Evolutionary conservation across 2,888 invertebrate species (phyloP).

Genomic region (Calameuta idolon): DNA sequence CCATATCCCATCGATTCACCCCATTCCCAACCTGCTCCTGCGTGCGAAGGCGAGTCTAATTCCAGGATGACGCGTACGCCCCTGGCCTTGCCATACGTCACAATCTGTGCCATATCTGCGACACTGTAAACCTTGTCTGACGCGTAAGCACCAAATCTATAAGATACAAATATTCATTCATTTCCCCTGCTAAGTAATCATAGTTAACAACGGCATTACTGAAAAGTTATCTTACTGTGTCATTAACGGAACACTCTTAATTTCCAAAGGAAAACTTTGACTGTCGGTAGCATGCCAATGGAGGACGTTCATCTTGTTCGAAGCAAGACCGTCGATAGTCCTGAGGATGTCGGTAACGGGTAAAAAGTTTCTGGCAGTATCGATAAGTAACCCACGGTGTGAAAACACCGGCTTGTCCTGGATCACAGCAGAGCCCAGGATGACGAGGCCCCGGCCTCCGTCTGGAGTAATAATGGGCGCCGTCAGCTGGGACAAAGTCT

Average conservation of each 20-base stretch:
- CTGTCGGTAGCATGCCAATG: slow-evolving; percentile 95
- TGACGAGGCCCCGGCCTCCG: slow-evolving; percentile 70
- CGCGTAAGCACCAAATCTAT: slow-evolving; percentile 81
- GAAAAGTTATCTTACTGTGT: slow-evolving; percentile 37
- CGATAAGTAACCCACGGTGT: slow-evolving; percentile 89
- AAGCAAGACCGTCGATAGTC: slow-evolving; percentile 87
- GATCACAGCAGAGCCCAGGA: slow-evolving; percentile 75
- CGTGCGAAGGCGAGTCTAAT: slow-evolving; percentile 90
- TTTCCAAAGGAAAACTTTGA: slow-evolving; percentile 91
- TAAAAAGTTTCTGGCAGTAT: slow-evolving; percentile 90
- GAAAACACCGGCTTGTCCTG: slow-evolving; percentile 84
- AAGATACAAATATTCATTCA: slow-evolving; percentile 19
- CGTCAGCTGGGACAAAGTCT: slow-evolving; percentile 80
- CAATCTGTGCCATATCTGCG: slow-evolving; percentile 75
- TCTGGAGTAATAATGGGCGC: slow-evolving; percentile 51
- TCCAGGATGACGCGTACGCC: slow-evolving; percentile 90
- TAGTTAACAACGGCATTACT: not conserved
- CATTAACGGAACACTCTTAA: slow-evolving; percentile 79
- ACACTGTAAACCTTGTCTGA: slow-evolving; percentile 76
- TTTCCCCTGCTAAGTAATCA: not conserved
- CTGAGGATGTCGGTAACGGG: slow-evolving; percentile 76
- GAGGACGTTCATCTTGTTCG: slow-evolving; percentile 90
- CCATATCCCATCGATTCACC: slow-evolving; percentile 73
- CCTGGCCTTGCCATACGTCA: slow-evolving; percentile 81
- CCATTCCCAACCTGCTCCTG: slow-evolving; percentile 87